phyloP scores from a whole-genome alignment of 2,113 vertebrate species.

The Passer montanus region DNA sequence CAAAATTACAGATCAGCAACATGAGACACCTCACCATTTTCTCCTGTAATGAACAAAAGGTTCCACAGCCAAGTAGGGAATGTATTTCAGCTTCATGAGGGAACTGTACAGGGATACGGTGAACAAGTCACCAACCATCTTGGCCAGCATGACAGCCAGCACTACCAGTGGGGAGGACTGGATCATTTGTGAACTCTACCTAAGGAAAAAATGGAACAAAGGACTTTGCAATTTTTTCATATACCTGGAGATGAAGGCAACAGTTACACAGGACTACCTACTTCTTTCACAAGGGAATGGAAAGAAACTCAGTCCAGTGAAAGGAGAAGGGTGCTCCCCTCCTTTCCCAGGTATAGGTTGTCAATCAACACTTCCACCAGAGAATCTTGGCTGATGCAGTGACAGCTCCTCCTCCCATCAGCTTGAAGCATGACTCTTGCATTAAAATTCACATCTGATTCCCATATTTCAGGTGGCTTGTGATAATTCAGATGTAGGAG shows the following conservation, averaged over 20 bases:
- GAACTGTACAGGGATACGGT: not conserved
- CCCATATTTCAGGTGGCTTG: constrained; percentile 39
- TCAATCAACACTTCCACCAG: not conserved
- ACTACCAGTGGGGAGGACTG: constrained; percentile 39
- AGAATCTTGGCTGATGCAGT: not conserved
- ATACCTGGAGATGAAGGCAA: not conserved
- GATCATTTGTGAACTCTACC: constrained; percentile 57
- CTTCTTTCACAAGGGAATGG: not conserved
- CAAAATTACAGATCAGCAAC: not conserved
- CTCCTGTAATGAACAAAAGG: not conserved
- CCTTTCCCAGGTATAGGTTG: not conserved
- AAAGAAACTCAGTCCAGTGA: not conserved
- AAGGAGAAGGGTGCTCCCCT: not conserved
- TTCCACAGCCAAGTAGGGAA: constrained; percentile 45
- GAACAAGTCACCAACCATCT: constrained; percentile 35
- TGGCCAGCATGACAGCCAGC: constrained; percentile 42
- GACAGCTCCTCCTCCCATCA: not conserved
- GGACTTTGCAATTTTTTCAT: not conserved
- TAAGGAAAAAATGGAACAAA: not conserved
- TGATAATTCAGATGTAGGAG: constrained; percentile 19
- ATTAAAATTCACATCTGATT: constrained; percentile 27
- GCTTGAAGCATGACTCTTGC: not conserved
- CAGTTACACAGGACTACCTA: not conserved
- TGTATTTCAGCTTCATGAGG: constrained; percentile 55
- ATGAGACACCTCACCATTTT: constrained; percentile 26